phyloP scores from a whole-genome alignment of 2,888 invertebrate genomes.

The Cheilosia grossa region DNA sequence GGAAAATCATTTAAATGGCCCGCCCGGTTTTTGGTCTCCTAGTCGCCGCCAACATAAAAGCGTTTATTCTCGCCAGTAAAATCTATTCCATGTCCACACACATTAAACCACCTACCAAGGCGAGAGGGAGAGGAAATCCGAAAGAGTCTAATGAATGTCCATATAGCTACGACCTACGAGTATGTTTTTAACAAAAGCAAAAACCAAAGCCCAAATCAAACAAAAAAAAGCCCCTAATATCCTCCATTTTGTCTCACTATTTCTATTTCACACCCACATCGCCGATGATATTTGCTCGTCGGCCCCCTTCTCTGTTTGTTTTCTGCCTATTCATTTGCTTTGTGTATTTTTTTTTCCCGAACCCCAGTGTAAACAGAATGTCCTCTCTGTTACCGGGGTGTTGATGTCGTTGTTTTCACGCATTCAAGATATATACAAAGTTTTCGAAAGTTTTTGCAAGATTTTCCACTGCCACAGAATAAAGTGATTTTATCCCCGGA shows the following conservation, averaged over 20 bases:
- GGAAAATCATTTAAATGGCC: neutral
- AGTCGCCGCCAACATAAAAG: constrained; percentile 2
- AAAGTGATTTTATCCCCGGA: constrained; percentile 64
- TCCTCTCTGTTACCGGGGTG: constrained; percentile 38
- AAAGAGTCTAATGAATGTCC: constrained; percentile 13
- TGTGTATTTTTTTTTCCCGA: constrained; percentile 1
- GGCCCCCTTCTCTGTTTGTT: constrained; percentile 13
- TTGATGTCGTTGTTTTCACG: constrained; percentile 69
- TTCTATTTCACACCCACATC: constrained; percentile 49
- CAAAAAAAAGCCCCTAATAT: constrained; percentile 15
- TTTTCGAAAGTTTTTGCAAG: constrained; percentile 57
- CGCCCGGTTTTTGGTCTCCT: neutral
- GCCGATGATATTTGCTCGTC: constrained; percentile 10
- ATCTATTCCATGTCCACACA: neutral
- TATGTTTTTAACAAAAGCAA: neutral
- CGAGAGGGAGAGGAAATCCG: neutral
- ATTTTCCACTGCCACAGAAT: constrained; percentile 58
- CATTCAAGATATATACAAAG: constrained; percentile 56
- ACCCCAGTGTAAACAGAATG: constrained; percentile 60
- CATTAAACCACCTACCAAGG: constrained; percentile 3
- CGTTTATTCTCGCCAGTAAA: neutral
- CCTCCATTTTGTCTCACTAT: constrained; percentile 29
- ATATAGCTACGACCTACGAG: too few species aligned
- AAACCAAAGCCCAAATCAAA: neutral
- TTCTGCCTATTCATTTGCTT: constrained; percentile 27